Conservation (phyloP, 2,888 invertebrate species). For the Agrypnus murinus region DNA sequence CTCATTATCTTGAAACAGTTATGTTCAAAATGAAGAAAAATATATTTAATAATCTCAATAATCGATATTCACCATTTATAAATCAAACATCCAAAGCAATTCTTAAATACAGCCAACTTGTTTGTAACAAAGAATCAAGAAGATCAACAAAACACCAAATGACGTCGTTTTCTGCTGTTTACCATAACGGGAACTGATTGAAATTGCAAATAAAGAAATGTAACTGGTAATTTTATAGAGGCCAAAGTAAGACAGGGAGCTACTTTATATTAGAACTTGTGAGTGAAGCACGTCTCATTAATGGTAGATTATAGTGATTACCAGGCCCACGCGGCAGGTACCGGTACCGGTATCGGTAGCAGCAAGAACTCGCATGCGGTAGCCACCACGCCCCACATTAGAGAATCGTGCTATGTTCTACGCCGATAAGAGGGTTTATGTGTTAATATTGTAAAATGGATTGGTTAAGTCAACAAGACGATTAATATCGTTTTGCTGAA, state of each 20-base stretch:
- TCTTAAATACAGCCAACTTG: no score
- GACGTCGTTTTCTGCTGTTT: no score
- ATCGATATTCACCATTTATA: no score
- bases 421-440: constrained; percentile 53
- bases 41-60: no score
- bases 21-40: no score
- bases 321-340: constrained; percentile 64
- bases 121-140: no score
- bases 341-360: constrained; percentile 51
- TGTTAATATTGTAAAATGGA: constrained; percentile 38
- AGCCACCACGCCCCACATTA: constrained; percentile 61
- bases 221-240: neutral
- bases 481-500: neutral
- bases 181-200: neutral
- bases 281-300: constrained; percentile 66
- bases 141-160: no score
- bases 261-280: constrained; percentile 59
- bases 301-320: constrained; percentile 67
- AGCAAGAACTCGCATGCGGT: constrained; percentile 55
- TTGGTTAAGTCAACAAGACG: neutral
- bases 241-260: constrained; percentile 51
- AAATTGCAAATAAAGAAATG: neutral
- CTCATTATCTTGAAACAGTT: no score
- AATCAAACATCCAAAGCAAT: no score
- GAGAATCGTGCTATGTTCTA: constrained; percentile 59